Evolutionary conservation across 2,113 vertebrate genomes (phyloP).

Genomic region (Felis catus): DNA sequence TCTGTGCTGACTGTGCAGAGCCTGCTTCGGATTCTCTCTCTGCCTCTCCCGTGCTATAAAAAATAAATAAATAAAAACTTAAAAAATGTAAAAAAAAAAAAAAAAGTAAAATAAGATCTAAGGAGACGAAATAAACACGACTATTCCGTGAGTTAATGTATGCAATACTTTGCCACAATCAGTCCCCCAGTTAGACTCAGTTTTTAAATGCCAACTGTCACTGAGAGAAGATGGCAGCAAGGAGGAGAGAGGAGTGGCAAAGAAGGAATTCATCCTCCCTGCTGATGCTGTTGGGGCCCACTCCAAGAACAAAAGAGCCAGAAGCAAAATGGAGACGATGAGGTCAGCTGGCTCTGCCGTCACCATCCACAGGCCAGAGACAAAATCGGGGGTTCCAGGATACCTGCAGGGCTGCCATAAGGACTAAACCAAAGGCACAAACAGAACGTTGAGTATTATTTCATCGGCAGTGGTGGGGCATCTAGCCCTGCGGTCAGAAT

Average conservation of each 20-base stretch:
- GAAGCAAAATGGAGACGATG: neutral
- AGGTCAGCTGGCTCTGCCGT: neutral
- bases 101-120: neutral
- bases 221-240: neutral
- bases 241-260: neutral
- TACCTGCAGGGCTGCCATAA: neutral
- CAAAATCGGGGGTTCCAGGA: neutral
- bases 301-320: conserved; percentile 10
- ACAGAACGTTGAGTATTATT: neutral
- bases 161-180: neutral
- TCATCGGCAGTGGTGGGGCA: neutral
- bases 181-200: neutral
- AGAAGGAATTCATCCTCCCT: neutral
- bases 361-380: neutral
- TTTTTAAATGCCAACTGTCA: neutral
- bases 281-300: neutral
- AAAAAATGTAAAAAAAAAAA: too few species aligned
- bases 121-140: conserved; percentile 24
- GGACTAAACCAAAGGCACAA: neutral
- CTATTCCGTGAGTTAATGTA: neutral
- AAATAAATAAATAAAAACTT: too few species aligned
- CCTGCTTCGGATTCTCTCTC: too few species aligned
- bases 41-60: too few species aligned
- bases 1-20: too few species aligned
- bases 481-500: neutral